These are phyloP conservation scores for Saturnia japonica DNA, from an alignment of 2,888 invertebrate species.

Conservation along the genomic window DNA sequence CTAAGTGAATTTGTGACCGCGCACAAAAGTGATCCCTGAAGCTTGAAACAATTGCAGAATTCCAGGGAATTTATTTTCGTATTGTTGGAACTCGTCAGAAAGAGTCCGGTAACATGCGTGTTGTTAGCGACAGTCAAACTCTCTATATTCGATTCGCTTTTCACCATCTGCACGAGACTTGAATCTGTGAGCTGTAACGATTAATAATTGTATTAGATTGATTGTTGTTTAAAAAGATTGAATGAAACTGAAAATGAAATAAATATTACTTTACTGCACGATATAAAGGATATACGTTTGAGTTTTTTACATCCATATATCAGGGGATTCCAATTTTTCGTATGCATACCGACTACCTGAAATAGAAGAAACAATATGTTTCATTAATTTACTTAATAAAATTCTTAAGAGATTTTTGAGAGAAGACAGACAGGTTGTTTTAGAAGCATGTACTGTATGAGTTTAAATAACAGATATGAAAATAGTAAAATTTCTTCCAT, in stretches of 20 bases:
- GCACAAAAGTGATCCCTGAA: constrained; percentile 65
- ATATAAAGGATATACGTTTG: constrained; percentile 70
- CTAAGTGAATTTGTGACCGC: constrained; percentile 60
- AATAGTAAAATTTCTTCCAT: too few species aligned
- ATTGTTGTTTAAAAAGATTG: not conserved
- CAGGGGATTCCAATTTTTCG: constrained; percentile 79
- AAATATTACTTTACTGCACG: constrained; percentile 67
- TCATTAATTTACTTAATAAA: not conserved
- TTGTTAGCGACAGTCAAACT: constrained; percentile 64
- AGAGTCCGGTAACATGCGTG: constrained; percentile 69
- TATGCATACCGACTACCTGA: constrained; percentile 72
- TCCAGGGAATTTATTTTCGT: constrained; percentile 54
- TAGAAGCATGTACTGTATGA: too few species aligned
- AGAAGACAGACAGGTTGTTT: too few species aligned
- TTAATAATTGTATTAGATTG: constrained; percentile 13
- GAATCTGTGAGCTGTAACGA: constrained; percentile 66
- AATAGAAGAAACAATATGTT: constrained; percentile 30
- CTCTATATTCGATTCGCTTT: constrained; percentile 60
- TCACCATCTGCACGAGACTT: constrained; percentile 66
- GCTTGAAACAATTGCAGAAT: constrained; percentile 71
- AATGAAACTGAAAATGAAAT: not conserved
- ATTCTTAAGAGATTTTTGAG: too few species aligned
- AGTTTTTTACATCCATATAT: constrained; percentile 76
- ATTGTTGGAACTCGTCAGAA: constrained; percentile 60
- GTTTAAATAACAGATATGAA: too few species aligned